Evolutionary conservation across 1,140 invertebrate genomes (phyloP).

Genomic region (Brachionus rotundiformis): DNA sequence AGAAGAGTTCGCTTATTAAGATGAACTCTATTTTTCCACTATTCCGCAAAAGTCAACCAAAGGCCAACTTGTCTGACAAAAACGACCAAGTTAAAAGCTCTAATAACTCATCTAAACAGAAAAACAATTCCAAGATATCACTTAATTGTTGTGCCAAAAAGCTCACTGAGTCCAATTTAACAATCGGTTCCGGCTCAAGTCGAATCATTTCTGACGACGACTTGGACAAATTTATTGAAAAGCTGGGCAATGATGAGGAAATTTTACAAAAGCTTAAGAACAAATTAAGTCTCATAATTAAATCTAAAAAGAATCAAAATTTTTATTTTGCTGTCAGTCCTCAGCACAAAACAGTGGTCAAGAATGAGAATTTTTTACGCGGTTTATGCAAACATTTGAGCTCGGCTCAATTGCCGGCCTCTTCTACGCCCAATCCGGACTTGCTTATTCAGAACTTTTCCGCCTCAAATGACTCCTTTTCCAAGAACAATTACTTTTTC

Average conservation of each 20-base stretch:
- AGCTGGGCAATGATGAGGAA: background rate
- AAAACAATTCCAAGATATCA: conserved; percentile 4
- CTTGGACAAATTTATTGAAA: background rate
- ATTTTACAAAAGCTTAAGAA: background rate
- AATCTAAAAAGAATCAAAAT: conserved; percentile 33
- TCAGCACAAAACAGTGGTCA: conserved; percentile 10
- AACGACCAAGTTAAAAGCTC: too few species aligned
- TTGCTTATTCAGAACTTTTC: conserved; percentile 23
- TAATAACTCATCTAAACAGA: too few species aligned
- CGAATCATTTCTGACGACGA: background rate
- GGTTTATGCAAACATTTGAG: background rate
- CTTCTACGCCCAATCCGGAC: conserved; percentile 23
- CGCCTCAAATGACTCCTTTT: background rate
- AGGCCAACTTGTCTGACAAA: background rate
- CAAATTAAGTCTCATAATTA: background rate
- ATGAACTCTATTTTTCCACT: conserved; percentile 13
- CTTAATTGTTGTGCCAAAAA: conserved; percentile 8
- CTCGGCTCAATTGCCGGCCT: background rate
- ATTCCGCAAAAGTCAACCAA: background rate
- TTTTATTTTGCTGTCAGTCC: conserved; percentile 39
- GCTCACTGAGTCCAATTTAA: background rate
- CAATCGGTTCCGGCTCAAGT: background rate
- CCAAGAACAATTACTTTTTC: background rate
- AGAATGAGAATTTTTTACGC: conserved; percentile 20
- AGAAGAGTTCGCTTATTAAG: background rate